Percentiles rank a stretch among this genome's conserved stretches.
Conservation (phyloP, 2,888 invertebrate species). For the Euclidia mi region DNA sequence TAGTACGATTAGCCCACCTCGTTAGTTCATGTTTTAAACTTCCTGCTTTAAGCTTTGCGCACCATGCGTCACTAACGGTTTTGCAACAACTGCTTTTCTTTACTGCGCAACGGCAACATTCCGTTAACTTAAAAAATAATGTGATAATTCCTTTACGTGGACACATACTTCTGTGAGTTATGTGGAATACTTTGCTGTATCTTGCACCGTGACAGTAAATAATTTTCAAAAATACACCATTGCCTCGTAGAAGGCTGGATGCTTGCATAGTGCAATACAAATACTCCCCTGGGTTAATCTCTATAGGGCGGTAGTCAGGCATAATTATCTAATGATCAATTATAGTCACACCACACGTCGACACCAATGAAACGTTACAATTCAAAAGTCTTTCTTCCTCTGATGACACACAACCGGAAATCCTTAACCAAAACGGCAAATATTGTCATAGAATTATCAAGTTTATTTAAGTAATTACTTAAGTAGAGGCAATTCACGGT, state of each 20-base stretch:
- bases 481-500: slow-evolving; percentile 8
- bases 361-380: no score
- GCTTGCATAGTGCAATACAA: no score
- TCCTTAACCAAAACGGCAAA: neutral
- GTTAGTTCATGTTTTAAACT: slow-evolving; percentile 70
- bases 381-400: no score
- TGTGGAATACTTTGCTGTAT: slow-evolving; percentile 5
- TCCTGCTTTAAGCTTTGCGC: slow-evolving; percentile 66
- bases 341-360: no score
- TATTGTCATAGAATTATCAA: neutral
- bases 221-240: no score
- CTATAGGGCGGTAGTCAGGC: no score
- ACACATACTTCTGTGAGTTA: slow-evolving; percentile 9
- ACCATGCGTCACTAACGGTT: slow-evolving; percentile 73
- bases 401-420: no score
- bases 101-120: slow-evolving; percentile 55
- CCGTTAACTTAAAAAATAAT: slow-evolving; percentile 61
- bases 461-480: slow-evolving; percentile 8
- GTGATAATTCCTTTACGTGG: slow-evolving; percentile 37
- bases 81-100: slow-evolving; percentile 64
- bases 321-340: no score
- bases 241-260: no score
- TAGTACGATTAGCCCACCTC: slow-evolving; percentile 67
- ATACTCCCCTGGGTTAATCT: no score
- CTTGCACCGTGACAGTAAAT: no score